Percentiles rank a stretch among this genome's conserved stretches.
These are phyloP conservation scores for Apamea anceps DNA, from an alignment of 2,888 invertebrate species.

Conservation along the genomic window DNA sequence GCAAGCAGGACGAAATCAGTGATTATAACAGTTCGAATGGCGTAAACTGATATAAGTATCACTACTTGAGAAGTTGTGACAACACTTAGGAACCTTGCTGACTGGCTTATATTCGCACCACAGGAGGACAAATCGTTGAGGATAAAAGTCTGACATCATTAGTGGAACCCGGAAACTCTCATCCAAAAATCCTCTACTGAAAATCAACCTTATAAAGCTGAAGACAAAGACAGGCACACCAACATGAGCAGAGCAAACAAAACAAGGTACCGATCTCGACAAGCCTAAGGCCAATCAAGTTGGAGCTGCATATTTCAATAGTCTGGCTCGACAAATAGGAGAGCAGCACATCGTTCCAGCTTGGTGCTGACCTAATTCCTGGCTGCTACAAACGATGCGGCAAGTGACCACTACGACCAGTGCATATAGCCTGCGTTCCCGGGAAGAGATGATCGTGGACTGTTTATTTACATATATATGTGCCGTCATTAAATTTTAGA, in stretches of 20 bases:
- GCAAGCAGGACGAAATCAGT: background rate
- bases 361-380: conserved; percentile 57
- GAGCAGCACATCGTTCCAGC: conserved; percentile 28
- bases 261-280: conserved; percentile 2
- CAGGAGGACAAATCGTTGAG: background rate
- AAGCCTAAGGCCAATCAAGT: conserved; percentile 36
- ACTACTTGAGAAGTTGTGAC: background rate
- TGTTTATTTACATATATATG: background rate
- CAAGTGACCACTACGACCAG: conserved; percentile 29
- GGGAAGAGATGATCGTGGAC: background rate
- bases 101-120: background rate
- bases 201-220: background rate
- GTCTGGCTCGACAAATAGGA: conserved; percentile 49
- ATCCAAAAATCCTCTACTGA: background rate
- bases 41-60: background rate
- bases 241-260: background rate
- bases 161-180: background rate
- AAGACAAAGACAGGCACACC: conserved; percentile 8
- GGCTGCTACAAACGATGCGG: conserved; percentile 28
- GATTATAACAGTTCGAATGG: background rate
- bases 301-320: conserved; percentile 46
- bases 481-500: background rate
- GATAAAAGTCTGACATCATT: background rate
- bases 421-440: background rate
- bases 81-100: background rate